These are phyloP conservation scores for Etheostoma perlongum DNA, from an alignment of 2,797 vertebrate species.

Conservation along the genomic window DNA sequence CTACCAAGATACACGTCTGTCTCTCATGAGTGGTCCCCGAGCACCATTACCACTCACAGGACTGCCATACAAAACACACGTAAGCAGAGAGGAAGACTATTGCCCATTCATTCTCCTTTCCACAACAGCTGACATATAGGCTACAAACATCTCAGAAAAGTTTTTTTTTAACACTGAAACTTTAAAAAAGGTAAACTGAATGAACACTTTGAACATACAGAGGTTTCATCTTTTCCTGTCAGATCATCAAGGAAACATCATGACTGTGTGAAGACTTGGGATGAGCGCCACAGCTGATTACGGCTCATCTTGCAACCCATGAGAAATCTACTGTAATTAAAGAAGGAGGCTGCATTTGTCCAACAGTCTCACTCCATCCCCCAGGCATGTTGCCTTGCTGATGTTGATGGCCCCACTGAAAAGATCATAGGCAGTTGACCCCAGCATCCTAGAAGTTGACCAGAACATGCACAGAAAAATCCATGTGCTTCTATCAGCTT, in stretches of 20 bases:
- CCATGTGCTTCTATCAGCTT: slow-evolving; percentile 3
- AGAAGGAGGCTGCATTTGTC: slow-evolving; percentile 61
- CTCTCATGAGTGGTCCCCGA: slow-evolving; percentile 64
- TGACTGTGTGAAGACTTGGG: slow-evolving; percentile 46
- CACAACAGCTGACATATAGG: slow-evolving; percentile 18
- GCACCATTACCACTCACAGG: slow-evolving; percentile 62
- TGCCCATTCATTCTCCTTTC: slow-evolving; percentile 43
- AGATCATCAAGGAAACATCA: slow-evolving; percentile 47
- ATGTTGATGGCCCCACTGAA: slow-evolving; percentile 30
- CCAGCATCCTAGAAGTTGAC: slow-evolving; percentile 37
- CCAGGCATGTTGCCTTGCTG: slow-evolving; percentile 36
- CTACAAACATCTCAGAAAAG: slow-evolving; percentile 35
- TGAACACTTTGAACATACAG: slow-evolving; percentile 17
- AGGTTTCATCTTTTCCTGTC: slow-evolving; percentile 27
- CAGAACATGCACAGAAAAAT: slow-evolving; percentile 21
- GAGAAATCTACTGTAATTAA: slow-evolving; percentile 79
- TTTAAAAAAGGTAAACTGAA: slow-evolving; percentile 21
- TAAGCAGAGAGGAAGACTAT: slow-evolving; percentile 54
- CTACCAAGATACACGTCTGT: slow-evolving; percentile 73
- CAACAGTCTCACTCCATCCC: slow-evolving; percentile 44
- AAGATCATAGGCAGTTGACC: slow-evolving; percentile 41
- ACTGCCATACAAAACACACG: slow-evolving; percentile 74
- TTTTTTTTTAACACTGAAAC: slow-evolving; percentile 18
- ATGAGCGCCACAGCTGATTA: slow-evolving; percentile 61
- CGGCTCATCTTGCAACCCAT: slow-evolving; percentile 56